These are phyloP conservation scores for Eueides isabella DNA, from an alignment of 1,140 invertebrate genomes.

Conservation along the genomic window DNA sequence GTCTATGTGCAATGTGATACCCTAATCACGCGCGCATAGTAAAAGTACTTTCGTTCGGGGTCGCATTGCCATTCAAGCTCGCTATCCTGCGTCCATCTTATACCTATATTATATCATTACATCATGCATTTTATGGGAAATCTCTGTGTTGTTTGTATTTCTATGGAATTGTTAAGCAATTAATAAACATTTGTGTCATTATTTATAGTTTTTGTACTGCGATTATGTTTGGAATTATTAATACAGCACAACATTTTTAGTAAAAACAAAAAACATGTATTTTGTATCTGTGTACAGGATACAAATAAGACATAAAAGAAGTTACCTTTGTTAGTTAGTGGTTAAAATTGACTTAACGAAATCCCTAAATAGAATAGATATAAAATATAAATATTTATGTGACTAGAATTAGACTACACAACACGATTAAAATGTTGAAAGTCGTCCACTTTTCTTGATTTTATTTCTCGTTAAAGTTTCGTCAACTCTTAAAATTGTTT, in stretches of 20 bases:
- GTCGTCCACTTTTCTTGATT: neutral
- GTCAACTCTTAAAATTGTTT: neutral
- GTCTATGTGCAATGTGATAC: conserved; percentile 46
- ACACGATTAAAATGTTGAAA: neutral
- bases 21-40: conserved; percentile 73
- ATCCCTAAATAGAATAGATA: too few relatives aligned
- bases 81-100: conserved; percentile 32
- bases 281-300: too few relatives aligned
- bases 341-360: too few relatives aligned
- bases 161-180: neutral
- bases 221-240: too few relatives aligned
- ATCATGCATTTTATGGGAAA: conserved; percentile 33
- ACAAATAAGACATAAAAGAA: too few relatives aligned
- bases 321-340: too few relatives aligned
- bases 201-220: neutral
- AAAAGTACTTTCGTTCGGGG: conserved; percentile 80
- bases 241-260: too few relatives aligned
- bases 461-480: neutral
- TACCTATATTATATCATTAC: conserved; percentile 33
- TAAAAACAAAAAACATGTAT: too few relatives aligned
- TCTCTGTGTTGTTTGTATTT: conserved; percentile 22
- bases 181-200: neutral
- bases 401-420: neutral
- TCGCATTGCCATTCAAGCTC: conserved; percentile 70
- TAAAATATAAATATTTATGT: neutral